Percentiles rank a stretch among this genome's conserved stretches.
Evolutionary conservation across 1,140 invertebrate genomes (phyloP).

Genomic region (Atta texana): DNA sequence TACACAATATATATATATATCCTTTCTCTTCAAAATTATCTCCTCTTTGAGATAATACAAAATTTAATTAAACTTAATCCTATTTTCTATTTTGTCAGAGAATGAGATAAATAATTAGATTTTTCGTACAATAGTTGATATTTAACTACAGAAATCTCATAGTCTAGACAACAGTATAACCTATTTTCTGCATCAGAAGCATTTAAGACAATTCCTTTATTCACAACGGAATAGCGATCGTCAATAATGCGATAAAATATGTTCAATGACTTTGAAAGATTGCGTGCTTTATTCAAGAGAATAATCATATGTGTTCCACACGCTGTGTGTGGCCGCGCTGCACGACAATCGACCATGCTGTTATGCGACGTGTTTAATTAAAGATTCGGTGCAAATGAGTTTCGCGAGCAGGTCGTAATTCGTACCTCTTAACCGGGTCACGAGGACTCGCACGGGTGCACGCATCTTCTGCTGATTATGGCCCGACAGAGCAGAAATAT

Average conservation of each 20-base stretch:
- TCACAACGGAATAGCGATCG: not conserved
- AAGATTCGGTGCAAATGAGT: constrained; percentile 76
- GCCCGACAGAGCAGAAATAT: constrained; percentile 16
- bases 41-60: not conserved
- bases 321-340: not conserved
- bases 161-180: not conserved
- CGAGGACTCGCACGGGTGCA: constrained; percentile 49
- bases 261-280: not conserved
- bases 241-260: not conserved
- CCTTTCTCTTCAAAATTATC: not conserved
- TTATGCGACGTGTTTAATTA: constrained; percentile 73
- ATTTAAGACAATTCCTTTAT: constrained; percentile 14
- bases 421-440: constrained; percentile 51
- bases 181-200: constrained; percentile 10
- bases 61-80: not conserved
- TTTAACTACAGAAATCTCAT: not conserved
- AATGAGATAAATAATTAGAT: not conserved
- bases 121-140: not conserved
- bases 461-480: constrained; percentile 29
- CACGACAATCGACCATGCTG: constrained; percentile 58
- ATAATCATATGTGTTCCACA: constrained; percentile 15
- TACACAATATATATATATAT: no score
- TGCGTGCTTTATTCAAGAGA: constrained; percentile 8
- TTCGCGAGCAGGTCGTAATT: constrained; percentile 74
- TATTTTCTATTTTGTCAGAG: not conserved